These are phyloP conservation scores for Philaenus spumarius DNA, from an alignment of 1,140 invertebrate species.

Conservation along the genomic window DNA sequence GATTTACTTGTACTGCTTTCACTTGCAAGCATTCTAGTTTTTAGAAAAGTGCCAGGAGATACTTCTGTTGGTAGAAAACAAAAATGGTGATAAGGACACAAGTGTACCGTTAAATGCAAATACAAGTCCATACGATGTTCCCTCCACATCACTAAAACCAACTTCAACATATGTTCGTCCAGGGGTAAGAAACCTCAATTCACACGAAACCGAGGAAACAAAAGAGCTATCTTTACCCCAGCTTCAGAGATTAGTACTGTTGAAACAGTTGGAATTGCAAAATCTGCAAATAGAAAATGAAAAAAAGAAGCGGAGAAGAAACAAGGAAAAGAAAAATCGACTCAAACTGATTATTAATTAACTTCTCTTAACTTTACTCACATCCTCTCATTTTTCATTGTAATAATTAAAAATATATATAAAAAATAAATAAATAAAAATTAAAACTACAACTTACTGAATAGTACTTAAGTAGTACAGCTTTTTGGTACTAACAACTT, in stretches of 20 bases:
- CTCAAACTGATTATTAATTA: too few species aligned
- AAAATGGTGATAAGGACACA: not conserved
- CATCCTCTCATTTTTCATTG: too few species aligned
- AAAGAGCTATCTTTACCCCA: not conserved
- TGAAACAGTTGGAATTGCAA: too few species aligned
- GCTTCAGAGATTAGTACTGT: not conserved
- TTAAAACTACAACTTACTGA: too few species aligned
- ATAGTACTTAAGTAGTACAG: too few species aligned
- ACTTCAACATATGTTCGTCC: not conserved
- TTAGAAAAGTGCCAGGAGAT: not conserved
- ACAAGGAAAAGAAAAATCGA: too few species aligned
- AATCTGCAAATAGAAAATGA: too few species aligned
- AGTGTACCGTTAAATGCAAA: not conserved
- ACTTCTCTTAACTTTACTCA: too few species aligned
- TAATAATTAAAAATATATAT: too few species aligned
- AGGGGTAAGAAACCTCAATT: not conserved
- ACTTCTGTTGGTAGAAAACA: not conserved
- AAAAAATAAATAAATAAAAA: too few species aligned
- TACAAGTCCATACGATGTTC: not conserved
- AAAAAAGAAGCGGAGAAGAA: too few species aligned
- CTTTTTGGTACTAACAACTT: too few species aligned
- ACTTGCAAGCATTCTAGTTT: not conserved
- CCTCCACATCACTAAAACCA: not conserved
- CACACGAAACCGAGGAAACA: not conserved
- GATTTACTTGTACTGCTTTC: not conserved